A percentile compares a stretch with the other conserved stretches of the same genome.
Evolutionary conservation across 2,113 vertebrate genomes (phyloP).

Genomic region (Cricetomys ansorgei): DNA sequence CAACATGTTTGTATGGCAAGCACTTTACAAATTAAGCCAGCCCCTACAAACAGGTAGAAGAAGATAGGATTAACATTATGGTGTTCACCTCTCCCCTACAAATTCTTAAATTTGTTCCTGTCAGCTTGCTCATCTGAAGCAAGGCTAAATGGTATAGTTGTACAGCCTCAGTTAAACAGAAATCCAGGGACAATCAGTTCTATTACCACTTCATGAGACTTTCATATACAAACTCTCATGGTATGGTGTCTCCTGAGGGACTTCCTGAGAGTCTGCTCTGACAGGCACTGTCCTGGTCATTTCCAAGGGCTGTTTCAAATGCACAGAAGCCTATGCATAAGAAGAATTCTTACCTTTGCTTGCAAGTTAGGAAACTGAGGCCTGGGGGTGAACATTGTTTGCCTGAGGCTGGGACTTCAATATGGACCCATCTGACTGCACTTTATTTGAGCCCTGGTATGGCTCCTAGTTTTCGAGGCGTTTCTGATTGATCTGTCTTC

Average conservation of each 20-base stretch:
- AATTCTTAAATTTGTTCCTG: neutral
- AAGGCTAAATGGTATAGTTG: neutral
- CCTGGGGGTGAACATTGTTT: neutral
- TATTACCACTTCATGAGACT: neutral
- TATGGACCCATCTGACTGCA: neutral
- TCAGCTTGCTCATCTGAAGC: neutral
- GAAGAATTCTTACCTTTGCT: neutral
- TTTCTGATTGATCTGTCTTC: constrained; percentile 24
- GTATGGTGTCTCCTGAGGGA: neutral
- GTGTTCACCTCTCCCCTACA: neutral
- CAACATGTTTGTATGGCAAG: neutral
- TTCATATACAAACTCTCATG: neutral
- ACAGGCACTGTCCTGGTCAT: neutral
- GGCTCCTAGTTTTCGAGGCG: neutral
- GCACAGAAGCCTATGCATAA: neutral
- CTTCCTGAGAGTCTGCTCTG: neutral
- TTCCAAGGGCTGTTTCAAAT: neutral
- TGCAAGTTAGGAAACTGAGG: neutral
- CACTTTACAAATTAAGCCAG: neutral
- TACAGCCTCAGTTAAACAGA: neutral
- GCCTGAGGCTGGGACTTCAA: neutral
- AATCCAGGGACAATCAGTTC: neutral
- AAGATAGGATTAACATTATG: neutral
- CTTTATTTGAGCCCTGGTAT: constrained; percentile 5
- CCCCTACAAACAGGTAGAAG: neutral